These are phyloP conservation scores for Ursus arctos DNA, from an alignment of 2,113 vertebrate genomes.

Conservation along the genomic window DNA sequence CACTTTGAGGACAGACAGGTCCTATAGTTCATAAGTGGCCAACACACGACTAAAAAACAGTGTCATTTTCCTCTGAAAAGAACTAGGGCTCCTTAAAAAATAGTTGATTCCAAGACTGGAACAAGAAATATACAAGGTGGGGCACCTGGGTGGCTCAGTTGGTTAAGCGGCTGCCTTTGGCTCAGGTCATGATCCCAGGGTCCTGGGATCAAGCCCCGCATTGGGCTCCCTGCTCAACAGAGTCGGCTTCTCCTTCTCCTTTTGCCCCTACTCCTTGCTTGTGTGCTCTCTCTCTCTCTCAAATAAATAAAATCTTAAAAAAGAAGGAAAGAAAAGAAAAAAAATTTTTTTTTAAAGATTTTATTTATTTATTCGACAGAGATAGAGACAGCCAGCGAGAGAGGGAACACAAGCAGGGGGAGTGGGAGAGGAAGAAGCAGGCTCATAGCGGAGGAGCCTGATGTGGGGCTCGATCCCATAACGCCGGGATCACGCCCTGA, in stretches of 20 bases:
- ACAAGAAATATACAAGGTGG: neutral
- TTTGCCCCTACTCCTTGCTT: neutral
- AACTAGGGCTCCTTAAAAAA: neutral
- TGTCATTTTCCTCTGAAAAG: conserved; percentile 33
- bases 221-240: no score
- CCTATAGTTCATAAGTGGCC: neutral
- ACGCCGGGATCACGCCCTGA: no score
- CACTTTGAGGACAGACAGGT: neutral
- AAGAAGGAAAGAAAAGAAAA: no score
- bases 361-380: no score
- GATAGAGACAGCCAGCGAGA: no score
- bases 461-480: no score
- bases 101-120: neutral
- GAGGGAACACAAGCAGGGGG: no score
- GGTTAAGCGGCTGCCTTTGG: neutral
- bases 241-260: neutral
- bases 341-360: no score
- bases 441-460: no score
- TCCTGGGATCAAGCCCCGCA: no score
- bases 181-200: no score
- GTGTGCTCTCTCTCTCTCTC: neutral
- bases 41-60: neutral
- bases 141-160: neutral
- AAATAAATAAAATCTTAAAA: neutral
- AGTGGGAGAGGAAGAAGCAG: no score